Base-by-base conservation (phyloP, 2,888 invertebrate species). In the Aspidiotus destructor region DNA sequence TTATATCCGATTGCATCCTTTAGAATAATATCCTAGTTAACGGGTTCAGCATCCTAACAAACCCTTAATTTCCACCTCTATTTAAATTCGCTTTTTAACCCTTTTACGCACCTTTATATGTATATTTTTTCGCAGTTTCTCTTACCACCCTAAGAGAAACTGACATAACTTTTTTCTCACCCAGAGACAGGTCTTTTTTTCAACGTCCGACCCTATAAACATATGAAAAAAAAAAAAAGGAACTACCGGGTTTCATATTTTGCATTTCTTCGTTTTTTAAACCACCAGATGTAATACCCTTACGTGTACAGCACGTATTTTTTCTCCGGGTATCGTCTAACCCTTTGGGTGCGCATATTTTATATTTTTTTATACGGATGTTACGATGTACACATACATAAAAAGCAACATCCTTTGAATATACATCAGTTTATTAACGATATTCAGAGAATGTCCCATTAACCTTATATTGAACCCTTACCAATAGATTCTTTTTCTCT, bases 391-490 rank as follows among this genome's bases (percentile, higher is more conserved):
- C 28, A 28, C 55, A 54, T 64, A 64, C 17, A 65, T 57, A 65
- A 65, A 58, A 58, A 65, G 44, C 65, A 65, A 57, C 65, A 65
- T 65, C 65, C 65, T 65, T 65, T 65, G 65, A 65, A 62, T 69
- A 62, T 68, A 68, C 62, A 69, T 61, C 69, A 69, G 69, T 69
- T 69, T 69, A 69, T 69, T 69, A 69, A 62, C 69, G 62, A 69
- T 69, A 69, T 69, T 68, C 68, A 61, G 62, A 69, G 54, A 69
- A 69, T 69, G 69, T 69, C 69, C 62, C 69, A 62, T 69, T 69
- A 69, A 69, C 69, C 69, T 61, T 53, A 69, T 28, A 28, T 48
- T n/a, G 48, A 48, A 48, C 48, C 48, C 48, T 48, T 13, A n/a
- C 48, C 28, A 28, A 28, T 28, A 17, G 44, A 57, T 65, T 65